These are phyloP conservation scores for Polyploca ridens DNA, from an alignment of 2,888 invertebrate genomes.

Conservation along the genomic window DNA sequence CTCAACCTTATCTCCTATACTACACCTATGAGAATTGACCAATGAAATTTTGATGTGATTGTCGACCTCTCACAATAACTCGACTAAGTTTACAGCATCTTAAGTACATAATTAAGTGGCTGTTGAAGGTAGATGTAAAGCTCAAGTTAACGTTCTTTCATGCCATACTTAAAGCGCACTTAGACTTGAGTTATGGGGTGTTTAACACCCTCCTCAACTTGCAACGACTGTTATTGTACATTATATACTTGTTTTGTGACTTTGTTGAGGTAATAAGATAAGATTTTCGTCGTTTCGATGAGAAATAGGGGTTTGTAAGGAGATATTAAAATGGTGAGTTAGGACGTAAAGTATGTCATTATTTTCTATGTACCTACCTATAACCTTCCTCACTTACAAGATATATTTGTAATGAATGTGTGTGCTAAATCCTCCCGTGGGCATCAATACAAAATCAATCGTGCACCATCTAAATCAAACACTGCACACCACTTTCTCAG, in stretches of 20 bases:
- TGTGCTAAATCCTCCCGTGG: too few species aligned
- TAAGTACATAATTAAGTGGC: slow-evolving; percentile 7
- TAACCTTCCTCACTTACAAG: too few species aligned
- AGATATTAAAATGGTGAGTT: too few species aligned
- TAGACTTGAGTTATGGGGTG: slow-evolving; percentile 8
- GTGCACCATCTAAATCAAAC: too few species aligned
- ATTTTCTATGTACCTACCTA: too few species aligned
- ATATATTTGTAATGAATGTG: too few species aligned
- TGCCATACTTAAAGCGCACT: background rate
- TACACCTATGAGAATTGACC: background rate
- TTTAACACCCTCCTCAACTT: background rate
- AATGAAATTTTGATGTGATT: background rate
- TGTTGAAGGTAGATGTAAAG: background rate
- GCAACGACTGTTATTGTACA: background rate
- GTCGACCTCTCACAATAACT: background rate
- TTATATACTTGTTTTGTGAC: background rate
- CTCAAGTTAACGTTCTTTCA: slow-evolving; percentile 5
- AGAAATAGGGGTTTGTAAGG: too few species aligned
- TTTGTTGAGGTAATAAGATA: background rate
- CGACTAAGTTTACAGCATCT: background rate
- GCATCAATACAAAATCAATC: too few species aligned
- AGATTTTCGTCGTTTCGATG: too few species aligned
- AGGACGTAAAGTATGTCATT: too few species aligned
- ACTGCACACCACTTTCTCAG: too few species aligned
- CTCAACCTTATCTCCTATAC: background rate